phyloP scores from a whole-genome alignment of 2,113 vertebrate genomes.

The Pyxicephalus adspersus region DNA sequence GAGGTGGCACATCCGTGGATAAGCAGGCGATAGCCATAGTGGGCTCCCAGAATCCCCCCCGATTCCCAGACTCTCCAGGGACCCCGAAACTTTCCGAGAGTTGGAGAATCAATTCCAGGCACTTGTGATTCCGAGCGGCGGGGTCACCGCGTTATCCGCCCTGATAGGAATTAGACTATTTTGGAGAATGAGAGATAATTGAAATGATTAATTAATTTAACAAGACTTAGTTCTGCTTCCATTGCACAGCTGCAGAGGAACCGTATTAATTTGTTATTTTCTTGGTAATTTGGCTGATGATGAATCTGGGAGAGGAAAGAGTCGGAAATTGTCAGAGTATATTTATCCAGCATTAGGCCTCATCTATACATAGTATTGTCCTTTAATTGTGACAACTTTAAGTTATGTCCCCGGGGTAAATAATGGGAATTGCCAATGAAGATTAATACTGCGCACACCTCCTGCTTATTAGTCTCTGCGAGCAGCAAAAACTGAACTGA shows the following conservation, averaged over 20 bases:
- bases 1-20: too few relatives aligned
- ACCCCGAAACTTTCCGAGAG: constrained; percentile 94
- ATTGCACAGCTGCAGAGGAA: constrained; percentile 85
- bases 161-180: constrained; percentile 92
- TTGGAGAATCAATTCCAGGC: constrained; percentile 97
- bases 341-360: neutral
- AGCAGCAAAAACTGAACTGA: too few relatives aligned
- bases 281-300: constrained; percentile 66
- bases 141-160: constrained; percentile 87
- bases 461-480: too few relatives aligned
- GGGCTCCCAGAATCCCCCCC: too few relatives aligned
- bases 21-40: too few relatives aligned
- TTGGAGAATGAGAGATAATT: constrained; percentile 96
- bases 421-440: too few relatives aligned
- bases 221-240: constrained; percentile 90
- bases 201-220: constrained; percentile 96
- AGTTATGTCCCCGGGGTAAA: too few relatives aligned
- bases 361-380: too few relatives aligned
- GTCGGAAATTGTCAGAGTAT: neutral
- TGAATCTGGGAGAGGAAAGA: neutral
- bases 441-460: too few relatives aligned
- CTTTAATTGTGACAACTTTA: too few relatives aligned
- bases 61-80: constrained; percentile 77
- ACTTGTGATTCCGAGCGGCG: constrained; percentile 86
- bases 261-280: constrained; percentile 78